Evolutionary conservation across 2,888 invertebrate genomes (phyloP).

Genomic region (Tillus elongatus): DNA sequence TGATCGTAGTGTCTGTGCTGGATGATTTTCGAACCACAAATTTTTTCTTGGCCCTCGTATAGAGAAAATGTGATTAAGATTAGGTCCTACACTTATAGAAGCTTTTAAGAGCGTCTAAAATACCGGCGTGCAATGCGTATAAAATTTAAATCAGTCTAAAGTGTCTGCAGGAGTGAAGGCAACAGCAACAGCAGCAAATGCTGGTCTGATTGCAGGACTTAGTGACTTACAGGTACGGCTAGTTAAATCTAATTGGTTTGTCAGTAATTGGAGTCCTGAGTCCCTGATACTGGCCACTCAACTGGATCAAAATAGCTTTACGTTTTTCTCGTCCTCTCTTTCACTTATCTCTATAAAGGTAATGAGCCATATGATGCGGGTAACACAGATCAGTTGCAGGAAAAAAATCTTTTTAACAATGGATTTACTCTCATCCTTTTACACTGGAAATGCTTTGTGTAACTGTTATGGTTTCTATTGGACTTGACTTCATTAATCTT

Average conservation of each 20-base stretch:
- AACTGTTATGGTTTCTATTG: neutral
- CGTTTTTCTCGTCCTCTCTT: conserved; percentile 22
- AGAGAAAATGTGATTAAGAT: too few relatives aligned
- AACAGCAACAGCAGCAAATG: conserved; percentile 18
- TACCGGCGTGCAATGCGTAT: too few relatives aligned
- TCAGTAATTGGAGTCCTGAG: conserved; percentile 27
- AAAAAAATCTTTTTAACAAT: conserved; percentile 13
- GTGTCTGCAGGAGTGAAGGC: conserved; percentile 16
- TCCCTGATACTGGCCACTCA: conserved; percentile 24
- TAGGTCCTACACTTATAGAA: too few relatives aligned
- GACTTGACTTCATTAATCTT: too few relatives aligned
- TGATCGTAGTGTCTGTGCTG: too few relatives aligned
- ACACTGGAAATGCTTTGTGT: neutral
- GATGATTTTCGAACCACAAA: too few relatives aligned
- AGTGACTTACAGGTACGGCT: conserved; percentile 26
- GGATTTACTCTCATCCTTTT: neutral
- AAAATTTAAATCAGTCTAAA: too few relatives aligned
- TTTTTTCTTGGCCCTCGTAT: too few relatives aligned
- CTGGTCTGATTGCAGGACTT: conserved; percentile 22
- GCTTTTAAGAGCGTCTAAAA: too few relatives aligned
- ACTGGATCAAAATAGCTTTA: conserved; percentile 27
- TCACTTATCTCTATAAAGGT: conserved; percentile 26
- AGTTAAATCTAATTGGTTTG: conserved; percentile 27
- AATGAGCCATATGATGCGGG: conserved; percentile 25
- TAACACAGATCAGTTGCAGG: conserved; percentile 20